These are phyloP conservation scores for Pseudomyrmex sp. DNA, from an alignment of 1,140 invertebrate species.

Conservation along the genomic window DNA sequence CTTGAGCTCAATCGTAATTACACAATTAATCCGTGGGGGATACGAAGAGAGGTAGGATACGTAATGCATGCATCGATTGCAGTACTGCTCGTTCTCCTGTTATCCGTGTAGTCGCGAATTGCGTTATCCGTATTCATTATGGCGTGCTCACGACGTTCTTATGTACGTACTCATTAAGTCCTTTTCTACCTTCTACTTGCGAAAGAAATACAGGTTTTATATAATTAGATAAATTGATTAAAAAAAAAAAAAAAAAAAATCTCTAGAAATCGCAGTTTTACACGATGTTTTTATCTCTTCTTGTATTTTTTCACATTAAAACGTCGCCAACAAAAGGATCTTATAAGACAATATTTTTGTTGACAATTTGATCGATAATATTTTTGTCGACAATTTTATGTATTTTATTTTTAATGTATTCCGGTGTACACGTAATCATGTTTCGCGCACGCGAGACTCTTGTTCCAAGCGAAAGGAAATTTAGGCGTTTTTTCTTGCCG, in stretches of 20 bases:
- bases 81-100: constrained; percentile 21
- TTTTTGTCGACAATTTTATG: background rate
- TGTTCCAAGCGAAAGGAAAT: constrained; percentile 5
- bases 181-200: background rate
- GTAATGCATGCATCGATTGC: constrained; percentile 59
- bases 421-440: background rate
- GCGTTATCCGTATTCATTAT: constrained; percentile 29
- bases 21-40: constrained; percentile 65
- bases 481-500: constrained; percentile 47
- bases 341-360: too few relatives aligned
- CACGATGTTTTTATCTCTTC: too few relatives aligned
- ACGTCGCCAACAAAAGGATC: too few relatives aligned
- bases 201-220: background rate
- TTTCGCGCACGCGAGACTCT: background rate
- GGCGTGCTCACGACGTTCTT: constrained; percentile 9
- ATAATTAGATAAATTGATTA: too few relatives aligned
- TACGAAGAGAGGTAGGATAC: constrained; percentile 61
- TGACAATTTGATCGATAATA: too few relatives aligned
- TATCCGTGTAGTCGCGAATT: constrained; percentile 25
- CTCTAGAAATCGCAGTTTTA: background rate
- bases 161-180: background rate
- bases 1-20: constrained; percentile 48
- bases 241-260: background rate
- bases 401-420: background rate
- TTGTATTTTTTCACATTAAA: too few relatives aligned